Percentiles rank a stretch among this genome's conserved stretches.
Evolutionary conservation across 1,140 invertebrate species (phyloP).

Genomic region (Pachyrhynchus sulphureomaculatus): DNA sequence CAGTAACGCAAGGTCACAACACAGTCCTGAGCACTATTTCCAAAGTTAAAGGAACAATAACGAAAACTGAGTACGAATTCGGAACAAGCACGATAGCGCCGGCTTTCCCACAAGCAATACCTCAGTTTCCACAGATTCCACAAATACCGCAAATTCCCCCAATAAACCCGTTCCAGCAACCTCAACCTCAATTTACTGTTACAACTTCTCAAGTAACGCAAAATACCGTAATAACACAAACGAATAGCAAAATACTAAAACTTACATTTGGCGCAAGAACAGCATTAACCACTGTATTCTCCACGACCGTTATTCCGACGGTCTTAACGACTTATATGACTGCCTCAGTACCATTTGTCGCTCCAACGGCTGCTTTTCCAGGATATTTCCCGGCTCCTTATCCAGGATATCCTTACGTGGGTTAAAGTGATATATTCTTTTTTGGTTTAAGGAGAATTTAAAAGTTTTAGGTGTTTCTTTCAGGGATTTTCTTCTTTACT

Average conservation of each 20-base stretch:
- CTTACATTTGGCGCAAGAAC: constrained; percentile 87
- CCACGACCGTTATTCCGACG: constrained; percentile 81
- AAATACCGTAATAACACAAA: constrained; percentile 76
- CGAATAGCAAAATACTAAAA: constrained; percentile 79
- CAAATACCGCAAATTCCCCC: constrained; percentile 54
- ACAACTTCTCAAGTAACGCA: constrained; percentile 80
- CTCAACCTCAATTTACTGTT: constrained; percentile 70
- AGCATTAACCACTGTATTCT: constrained; percentile 82
- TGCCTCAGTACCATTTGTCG: constrained; percentile 71
- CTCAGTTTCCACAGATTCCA: constrained; percentile 42
- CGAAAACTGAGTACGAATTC: constrained; percentile 69
- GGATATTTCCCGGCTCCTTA: constrained; percentile 77
- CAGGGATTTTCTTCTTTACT: too few relatives aligned
- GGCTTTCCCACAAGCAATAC: constrained; percentile 39
- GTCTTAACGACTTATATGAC: constrained; percentile 79
- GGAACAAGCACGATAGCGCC: constrained; percentile 70
- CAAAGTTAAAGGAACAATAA: constrained; percentile 64
- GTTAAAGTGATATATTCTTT: constrained; percentile 59
- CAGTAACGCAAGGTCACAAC: constrained; percentile 70
- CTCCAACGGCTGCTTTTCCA: constrained; percentile 65
- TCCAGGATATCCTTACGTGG: constrained; percentile 71
- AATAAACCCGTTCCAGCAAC: constrained; percentile 54
- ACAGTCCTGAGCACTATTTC: constrained; percentile 77
- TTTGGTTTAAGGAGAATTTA: too few relatives aligned
- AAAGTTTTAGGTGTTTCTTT: too few relatives aligned